Base-by-base conservation (phyloP, 2,797 vertebrate species). In the Heterohyrax brucei region DNA sequence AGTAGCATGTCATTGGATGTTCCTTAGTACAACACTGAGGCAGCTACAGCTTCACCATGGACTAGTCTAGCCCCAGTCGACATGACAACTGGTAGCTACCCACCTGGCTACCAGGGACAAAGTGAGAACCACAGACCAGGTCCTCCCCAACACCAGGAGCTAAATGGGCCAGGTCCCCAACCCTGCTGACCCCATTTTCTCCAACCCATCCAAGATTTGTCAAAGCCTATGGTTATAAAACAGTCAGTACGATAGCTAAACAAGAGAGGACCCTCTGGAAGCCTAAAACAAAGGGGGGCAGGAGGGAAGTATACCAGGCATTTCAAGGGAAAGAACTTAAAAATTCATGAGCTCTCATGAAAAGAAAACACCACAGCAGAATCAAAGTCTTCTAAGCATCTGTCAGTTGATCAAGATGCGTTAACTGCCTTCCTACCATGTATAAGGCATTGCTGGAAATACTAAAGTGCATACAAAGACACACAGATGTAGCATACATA, bases 271-370 rank as follows among this genome's bases (percentile, higher is more conserved):
- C n/a, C 22, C 44, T 1, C 0, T 14, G 21, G 78, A 73, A 62
- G n/a, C 10, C 12, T 48, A 77, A 50, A 50, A 30, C 4, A 21
- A 22, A 6, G 13, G 21, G 1, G 1, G 16, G 16, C 9, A 3
- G 24, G 30, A 2, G 33, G 1, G 14, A 10, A 86, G 53, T n/a
- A 88, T 68, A 78, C 13, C 10, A 85, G 78, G 39, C 28, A 92
- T 70, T 89, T 78, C 18, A 7, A 95, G 46, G 66, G 64, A 92
- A 95, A 84, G 16, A 62, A 92, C 86, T 92, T 64, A 86, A 94
- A 93, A 93, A 88, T 87, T 84, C 81, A 96, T 92, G 77, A 85
- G 33, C 18, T 76, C 87, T 90, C 80, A 66, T 61, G 84, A 89
- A 94, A 83, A 46, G 56, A 91, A 88, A 77, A 80, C 61, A 87